These are phyloP conservation scores for Aricia agestis DNA, from an alignment of 1,140 invertebrate genomes.

Conservation along the genomic window DNA sequence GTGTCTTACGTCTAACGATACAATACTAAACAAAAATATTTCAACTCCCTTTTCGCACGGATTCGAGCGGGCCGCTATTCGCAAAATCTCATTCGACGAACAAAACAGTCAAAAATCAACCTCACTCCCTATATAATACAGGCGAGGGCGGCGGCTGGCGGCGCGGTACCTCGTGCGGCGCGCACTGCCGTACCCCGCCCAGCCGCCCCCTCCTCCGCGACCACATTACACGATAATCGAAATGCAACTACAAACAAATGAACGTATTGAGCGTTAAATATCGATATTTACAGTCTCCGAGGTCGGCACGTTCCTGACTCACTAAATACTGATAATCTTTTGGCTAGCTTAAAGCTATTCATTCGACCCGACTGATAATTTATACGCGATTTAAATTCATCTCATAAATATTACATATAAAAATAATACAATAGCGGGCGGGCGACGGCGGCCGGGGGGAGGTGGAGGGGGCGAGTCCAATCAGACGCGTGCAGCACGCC, in stretches of 20 bases:
- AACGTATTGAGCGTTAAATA: constrained; percentile 21
- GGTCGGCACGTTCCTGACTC: constrained; percentile 3
- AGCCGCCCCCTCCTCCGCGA: background rate
- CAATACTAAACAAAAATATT: constrained; percentile 55
- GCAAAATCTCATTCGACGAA: constrained; percentile 1
- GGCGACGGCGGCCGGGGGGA: background rate
- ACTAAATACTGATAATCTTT: constrained; percentile 15
- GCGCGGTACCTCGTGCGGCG: constrained; percentile 24
- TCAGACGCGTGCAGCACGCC: background rate
- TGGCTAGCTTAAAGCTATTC: constrained; percentile 15
- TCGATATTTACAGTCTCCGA: constrained; percentile 16
- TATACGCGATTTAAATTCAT: constrained; percentile 18
- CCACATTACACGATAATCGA: background rate
- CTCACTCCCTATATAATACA: constrained; percentile 57
- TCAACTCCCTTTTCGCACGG: constrained; percentile 36
- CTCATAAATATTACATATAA: constrained; percentile 21
- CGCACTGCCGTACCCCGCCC: constrained; percentile 11
- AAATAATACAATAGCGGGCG: constrained; percentile 17
- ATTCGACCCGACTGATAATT: constrained; percentile 10
- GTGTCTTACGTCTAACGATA: constrained; percentile 47
- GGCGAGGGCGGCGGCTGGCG: constrained; percentile 14
- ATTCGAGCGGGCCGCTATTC: constrained; percentile 21
- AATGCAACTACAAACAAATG: constrained; percentile 25
- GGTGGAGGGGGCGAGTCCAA: background rate
- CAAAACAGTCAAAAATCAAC: constrained; percentile 27